Evolutionary conservation across 2,113 vertebrate genomes (phyloP).

Genomic region (Microcebus lehilahytsara): DNA sequence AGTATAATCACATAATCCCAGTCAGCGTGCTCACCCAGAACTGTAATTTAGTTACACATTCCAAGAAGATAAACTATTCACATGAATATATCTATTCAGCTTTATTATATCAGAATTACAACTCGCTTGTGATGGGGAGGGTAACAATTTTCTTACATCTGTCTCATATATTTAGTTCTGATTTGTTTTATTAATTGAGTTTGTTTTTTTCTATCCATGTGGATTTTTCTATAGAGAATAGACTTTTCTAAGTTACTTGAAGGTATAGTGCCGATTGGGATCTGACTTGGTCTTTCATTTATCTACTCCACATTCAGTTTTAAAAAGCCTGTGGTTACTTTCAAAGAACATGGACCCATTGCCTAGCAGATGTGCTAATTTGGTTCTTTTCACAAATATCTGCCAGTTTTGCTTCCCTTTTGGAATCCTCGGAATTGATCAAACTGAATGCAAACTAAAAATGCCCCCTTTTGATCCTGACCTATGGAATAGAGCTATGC

Average conservation of each 20-base stretch:
- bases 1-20: conserved; percentile 41
- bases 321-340: conserved; percentile 1
- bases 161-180: conserved; percentile 5
- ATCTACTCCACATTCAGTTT: not conserved
- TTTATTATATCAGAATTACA: conserved; percentile 28
- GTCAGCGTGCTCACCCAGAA: not conserved
- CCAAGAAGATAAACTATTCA: conserved; percentile 8
- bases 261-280: not conserved
- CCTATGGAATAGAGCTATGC: not conserved
- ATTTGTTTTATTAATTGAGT: not conserved
- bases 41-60: not conserved
- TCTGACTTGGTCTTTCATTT: not conserved
- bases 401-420: not conserved
- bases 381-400: not conserved
- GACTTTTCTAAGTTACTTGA: not conserved
- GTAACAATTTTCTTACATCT: not conserved
- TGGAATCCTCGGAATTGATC: not conserved
- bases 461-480: not conserved
- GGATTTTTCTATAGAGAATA: not conserved
- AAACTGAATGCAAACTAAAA: not conserved
- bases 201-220: not conserved
- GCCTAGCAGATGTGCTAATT: not conserved
- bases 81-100: not conserved
- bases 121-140: not conserved
- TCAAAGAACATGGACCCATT: not conserved